A percentile compares a stretch with the other conserved stretches of the same genome.
phyloP scores from a whole-genome alignment of 2,797 vertebrate species.

The Leucoraja ocellata region DNA sequence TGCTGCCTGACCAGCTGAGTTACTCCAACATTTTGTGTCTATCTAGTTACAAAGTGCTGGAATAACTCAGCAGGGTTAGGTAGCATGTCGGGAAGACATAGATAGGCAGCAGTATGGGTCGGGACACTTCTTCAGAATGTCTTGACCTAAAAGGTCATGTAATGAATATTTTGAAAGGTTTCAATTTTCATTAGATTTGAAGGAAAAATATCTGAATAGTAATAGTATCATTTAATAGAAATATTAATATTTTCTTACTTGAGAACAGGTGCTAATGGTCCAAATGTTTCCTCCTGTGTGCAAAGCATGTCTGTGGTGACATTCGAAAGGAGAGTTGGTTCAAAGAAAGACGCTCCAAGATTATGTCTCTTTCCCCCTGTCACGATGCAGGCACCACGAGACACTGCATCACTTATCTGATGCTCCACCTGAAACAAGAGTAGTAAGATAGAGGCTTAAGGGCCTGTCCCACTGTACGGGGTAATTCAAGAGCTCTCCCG shows the following conservation, averaged over 20 bases:
- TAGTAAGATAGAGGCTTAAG: background rate
- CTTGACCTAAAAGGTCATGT: too few relatives aligned
- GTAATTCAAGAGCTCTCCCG: too few relatives aligned
- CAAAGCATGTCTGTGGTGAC: conserved; percentile 83
- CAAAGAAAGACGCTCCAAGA: conserved; percentile 74
- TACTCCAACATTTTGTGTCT: too few relatives aligned
- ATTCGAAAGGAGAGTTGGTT: conserved; percentile 79
- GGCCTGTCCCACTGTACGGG: too few relatives aligned
- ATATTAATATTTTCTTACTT: conserved; percentile 58
- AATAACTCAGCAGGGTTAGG: too few relatives aligned
- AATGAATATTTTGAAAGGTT: background rate
- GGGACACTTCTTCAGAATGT: too few relatives aligned
- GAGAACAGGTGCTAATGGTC: conserved; percentile 82
- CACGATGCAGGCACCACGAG: conserved; percentile 72
- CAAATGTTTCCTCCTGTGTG: conserved; percentile 81
- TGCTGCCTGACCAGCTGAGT: too few relatives aligned
- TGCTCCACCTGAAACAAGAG: conserved; percentile 65
- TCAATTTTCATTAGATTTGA: background rate
- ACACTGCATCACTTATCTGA: conserved; percentile 76
- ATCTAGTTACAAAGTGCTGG: too few relatives aligned
- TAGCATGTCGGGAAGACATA: too few relatives aligned
- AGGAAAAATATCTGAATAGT: background rate
- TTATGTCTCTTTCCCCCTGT: conserved; percentile 77
- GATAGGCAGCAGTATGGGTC: too few relatives aligned
- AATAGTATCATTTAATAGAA: too few relatives aligned